These are phyloP conservation scores for Carassius carassius DNA, from an alignment of 2,113 vertebrate species.

Conservation along the genomic window DNA sequence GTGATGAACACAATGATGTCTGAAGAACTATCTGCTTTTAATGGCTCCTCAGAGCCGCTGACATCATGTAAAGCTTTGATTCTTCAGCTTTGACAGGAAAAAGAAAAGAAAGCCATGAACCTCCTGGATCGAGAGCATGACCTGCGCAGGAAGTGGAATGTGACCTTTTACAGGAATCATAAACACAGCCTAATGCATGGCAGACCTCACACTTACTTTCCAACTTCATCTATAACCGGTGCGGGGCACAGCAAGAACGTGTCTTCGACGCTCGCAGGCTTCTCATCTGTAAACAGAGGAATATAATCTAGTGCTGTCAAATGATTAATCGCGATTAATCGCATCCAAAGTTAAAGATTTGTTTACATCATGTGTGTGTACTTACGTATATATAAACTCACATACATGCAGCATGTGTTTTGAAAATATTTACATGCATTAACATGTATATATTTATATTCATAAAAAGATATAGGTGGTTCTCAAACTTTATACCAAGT, in stretches of 20 bases:
- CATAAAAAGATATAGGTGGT: too few species aligned
- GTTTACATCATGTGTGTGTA: too few species aligned
- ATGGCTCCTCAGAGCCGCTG: not conserved
- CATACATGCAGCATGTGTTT: too few species aligned
- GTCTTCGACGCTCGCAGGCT: slow-evolving; percentile 75
- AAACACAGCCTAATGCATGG: slow-evolving; percentile 63
- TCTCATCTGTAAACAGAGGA: slow-evolving; percentile 74
- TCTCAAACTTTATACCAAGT: too few species aligned
- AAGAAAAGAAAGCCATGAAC: not conserved
- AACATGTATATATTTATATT: too few species aligned
- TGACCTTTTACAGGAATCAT: slow-evolving; percentile 54
- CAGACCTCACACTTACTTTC: slow-evolving; percentile 81
- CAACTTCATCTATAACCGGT: slow-evolving; percentile 80
- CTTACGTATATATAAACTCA: too few species aligned
- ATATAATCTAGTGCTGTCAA: not conserved
- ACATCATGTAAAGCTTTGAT: not conserved
- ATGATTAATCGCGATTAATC: too few species aligned
- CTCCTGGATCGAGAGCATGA: not conserved
- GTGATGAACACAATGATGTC: not conserved
- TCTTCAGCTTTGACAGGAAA: not conserved
- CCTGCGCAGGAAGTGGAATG: slow-evolving; percentile 55
- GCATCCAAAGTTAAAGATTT: too few species aligned
- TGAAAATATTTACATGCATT: too few species aligned
- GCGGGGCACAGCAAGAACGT: slow-evolving; percentile 84
- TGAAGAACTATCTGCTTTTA: slow-evolving; percentile 12